Conservation (phyloP, 2,113 vertebrate genomes). For the Clupea harengus region DNA sequence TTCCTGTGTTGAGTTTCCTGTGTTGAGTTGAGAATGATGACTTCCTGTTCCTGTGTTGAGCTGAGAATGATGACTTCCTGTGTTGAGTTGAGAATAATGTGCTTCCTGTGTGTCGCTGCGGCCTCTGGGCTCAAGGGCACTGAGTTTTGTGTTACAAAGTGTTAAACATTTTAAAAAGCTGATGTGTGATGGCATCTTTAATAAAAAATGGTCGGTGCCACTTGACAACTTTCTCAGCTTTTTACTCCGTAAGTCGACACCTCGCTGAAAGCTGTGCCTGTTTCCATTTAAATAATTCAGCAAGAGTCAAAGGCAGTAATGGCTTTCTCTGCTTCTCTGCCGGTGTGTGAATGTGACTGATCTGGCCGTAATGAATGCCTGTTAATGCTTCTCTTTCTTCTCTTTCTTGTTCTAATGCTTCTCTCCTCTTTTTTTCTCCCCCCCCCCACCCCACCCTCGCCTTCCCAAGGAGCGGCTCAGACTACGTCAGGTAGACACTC, state of each 20-base stretch:
- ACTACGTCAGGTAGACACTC: constrained; percentile 69
- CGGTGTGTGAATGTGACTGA: neutral
- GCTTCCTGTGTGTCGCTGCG: too few relatives aligned
- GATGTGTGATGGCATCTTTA: too few relatives aligned
- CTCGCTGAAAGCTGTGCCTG: neutral
- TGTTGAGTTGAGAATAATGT: too few relatives aligned
- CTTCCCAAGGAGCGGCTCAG: constrained; percentile 74
- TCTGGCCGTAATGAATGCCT: neutral
- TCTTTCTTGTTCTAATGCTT: constrained; percentile 32
- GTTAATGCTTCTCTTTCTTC: neutral
- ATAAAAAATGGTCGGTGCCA: neutral
- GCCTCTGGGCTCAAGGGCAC: too few relatives aligned
- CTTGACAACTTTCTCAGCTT: neutral
- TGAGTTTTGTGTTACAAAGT: too few relatives aligned
- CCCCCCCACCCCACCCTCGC: constrained; percentile 44
- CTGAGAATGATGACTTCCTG: too few relatives aligned
- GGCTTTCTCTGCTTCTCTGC: neutral
- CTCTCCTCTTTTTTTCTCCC: constrained; percentile 39
- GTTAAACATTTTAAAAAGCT: too few relatives aligned
- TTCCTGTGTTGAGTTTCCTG: too few relatives aligned
- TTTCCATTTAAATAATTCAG: neutral
- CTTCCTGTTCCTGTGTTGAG: too few relatives aligned
- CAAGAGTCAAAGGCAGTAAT: neutral
- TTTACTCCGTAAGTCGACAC: neutral
- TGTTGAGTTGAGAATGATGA: too few relatives aligned